phyloP scores from a whole-genome alignment of 2,888 invertebrate species.

The Caenorhabditis sinica region DNA sequence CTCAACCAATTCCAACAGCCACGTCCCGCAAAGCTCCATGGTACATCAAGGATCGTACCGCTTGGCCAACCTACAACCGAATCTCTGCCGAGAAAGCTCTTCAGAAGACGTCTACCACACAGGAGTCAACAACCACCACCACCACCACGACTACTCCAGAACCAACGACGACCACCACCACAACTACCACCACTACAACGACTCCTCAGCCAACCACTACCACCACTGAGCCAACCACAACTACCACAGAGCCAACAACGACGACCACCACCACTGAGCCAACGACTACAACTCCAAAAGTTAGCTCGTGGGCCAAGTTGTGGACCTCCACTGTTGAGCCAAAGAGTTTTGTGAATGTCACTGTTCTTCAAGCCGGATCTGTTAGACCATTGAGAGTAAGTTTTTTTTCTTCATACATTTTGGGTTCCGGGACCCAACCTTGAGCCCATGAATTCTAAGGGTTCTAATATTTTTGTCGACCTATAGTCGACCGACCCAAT shows the following conservation, averaged over 20 bases:
- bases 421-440: too few relatives aligned
- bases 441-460: too few relatives aligned
- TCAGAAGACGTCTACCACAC: slow-evolving; percentile 53
- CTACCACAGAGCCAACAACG: slow-evolving; percentile 24
- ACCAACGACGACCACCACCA: slow-evolving; percentile 65
- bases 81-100: slow-evolving; percentile 68
- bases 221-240: slow-evolving; percentile 42
- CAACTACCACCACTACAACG: slow-evolving; percentile 62
- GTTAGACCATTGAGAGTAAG: slow-evolving; percentile 76
- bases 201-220: slow-evolving; percentile 54
- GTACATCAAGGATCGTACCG: slow-evolving; percentile 79
- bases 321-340: slow-evolving; percentile 80
- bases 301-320: slow-evolving; percentile 77
- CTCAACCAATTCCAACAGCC: slow-evolving; percentile 52
- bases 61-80: slow-evolving; percentile 76
- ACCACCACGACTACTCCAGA: slow-evolving; percentile 61
- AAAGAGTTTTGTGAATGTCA: slow-evolving; percentile 76
- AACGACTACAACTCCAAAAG: slow-evolving; percentile 59
- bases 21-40: slow-evolving; percentile 78
- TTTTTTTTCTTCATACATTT: too few relatives aligned
- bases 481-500: too few relatives aligned
- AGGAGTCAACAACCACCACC: slow-evolving; percentile 49
- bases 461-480: too few relatives aligned
- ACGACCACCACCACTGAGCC: slow-evolving; percentile 59
- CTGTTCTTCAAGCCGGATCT: slow-evolving; percentile 80